Evolutionary conservation across 92 coral and sea anemone genomes (phyloP).

Genomic region (Paragorgia papillata): DNA sequence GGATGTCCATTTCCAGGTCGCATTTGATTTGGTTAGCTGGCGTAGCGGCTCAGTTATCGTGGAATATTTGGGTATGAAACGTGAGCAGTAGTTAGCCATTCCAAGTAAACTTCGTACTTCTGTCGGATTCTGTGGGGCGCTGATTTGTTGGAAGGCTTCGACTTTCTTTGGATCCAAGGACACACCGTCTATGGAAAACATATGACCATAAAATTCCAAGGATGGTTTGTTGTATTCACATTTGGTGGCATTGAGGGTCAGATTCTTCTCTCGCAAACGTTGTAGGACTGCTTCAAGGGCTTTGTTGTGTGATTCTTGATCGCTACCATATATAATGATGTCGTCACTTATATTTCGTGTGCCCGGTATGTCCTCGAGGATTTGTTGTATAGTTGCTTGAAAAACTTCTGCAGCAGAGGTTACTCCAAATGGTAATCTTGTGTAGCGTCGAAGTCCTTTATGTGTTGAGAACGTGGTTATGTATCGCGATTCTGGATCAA

Average conservation of each 20-base stretch:
- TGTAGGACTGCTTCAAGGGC: slow-evolving; percentile 26
- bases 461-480: too few relatives aligned
- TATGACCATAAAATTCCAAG: slow-evolving; percentile 58
- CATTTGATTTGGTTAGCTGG: slow-evolving; percentile 34
- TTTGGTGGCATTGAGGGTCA: slow-evolving; percentile 44
- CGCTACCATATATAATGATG: slow-evolving; percentile 3
- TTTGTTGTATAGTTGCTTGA: background rate
- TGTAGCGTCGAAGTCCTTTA: slow-evolving; percentile 17
- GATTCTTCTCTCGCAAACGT: slow-evolving; percentile 31
- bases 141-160: slow-evolving; percentile 48
- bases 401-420: slow-evolving; percentile 10
- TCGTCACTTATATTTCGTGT: slow-evolving; percentile 14
- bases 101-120: slow-evolving; percentile 59
- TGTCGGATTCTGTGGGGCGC: slow-evolving; percentile 48
- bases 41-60: slow-evolving; percentile 42
- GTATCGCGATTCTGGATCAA: too few relatives aligned
- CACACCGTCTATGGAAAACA: slow-evolving; percentile 56
- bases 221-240: slow-evolving; percentile 49
- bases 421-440: slow-evolving; percentile 7
- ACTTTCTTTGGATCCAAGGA: slow-evolving; percentile 61
- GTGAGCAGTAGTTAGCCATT: slow-evolving; percentile 56
- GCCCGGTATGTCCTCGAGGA: slow-evolving; percentile 7
- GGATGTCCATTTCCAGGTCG: slow-evolving; percentile 43
- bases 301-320: slow-evolving; percentile 16
- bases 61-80: slow-evolving; percentile 47